phyloP scores from a whole-genome alignment of 2,113 vertebrate genomes.

The Sylvia atricapilla region DNA sequence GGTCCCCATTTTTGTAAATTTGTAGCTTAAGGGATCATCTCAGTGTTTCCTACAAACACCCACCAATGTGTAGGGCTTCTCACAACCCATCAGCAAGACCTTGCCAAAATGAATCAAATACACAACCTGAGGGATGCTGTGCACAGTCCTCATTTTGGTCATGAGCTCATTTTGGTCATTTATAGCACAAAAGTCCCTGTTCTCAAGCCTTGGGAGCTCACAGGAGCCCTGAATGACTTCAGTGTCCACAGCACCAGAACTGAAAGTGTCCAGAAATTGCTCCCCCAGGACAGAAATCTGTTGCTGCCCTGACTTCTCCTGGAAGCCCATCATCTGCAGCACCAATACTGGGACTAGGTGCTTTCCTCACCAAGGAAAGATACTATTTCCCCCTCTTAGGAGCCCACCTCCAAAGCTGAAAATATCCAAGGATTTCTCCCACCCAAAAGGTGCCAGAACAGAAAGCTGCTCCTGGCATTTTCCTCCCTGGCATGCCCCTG shows the following conservation, averaged over 20 bases:
- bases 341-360: background rate
- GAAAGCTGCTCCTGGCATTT: background rate
- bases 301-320: background rate
- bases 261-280: background rate
- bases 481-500: background rate
- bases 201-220: background rate
- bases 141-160: background rate
- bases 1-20: background rate
- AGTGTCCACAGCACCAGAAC: background rate
- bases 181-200: background rate
- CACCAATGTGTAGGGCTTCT: fast-evolving
- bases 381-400: fast-evolving
- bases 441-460: background rate
- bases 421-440: background rate
- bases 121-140: background rate
- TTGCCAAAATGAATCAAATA: background rate
- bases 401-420: background rate
- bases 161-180: background rate
- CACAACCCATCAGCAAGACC: background rate
- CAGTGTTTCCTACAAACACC: background rate
- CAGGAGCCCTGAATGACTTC: background rate
- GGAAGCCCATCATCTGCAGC: background rate
- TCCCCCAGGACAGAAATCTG: background rate
- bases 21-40: background rate
- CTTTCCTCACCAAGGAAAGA: background rate